Percentiles rank a stretch among this genome's conserved stretches.
Evolutionary conservation across 1,140 invertebrate species (phyloP).

Genomic region (Eurosta solidaginis): DNA sequence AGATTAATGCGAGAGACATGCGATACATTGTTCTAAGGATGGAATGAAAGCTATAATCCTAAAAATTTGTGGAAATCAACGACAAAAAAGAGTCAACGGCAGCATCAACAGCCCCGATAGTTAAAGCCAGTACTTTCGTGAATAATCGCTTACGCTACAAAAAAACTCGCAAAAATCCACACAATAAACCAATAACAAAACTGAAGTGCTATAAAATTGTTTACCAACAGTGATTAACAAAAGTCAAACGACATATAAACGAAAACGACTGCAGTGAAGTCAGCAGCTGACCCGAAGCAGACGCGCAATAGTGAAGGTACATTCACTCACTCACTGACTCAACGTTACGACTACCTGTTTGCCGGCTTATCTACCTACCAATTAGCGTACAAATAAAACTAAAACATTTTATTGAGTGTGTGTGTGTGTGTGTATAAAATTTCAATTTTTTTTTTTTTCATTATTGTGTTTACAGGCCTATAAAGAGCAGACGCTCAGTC

Average conservation of each 20-base stretch:
- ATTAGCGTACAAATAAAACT: not conserved
- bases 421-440: not conserved
- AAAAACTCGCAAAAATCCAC: not conserved
- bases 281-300: slow-evolving; percentile 10
- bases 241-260: not conserved
- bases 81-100: not conserved
- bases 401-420: not conserved
- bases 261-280: too few species aligned
- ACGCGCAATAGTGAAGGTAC: not conserved
- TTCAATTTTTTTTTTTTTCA: not conserved
- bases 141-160: not conserved
- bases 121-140: not conserved
- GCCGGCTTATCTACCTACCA: not conserved
- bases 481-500: not conserved
- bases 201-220: too few species aligned
- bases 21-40: not conserved
- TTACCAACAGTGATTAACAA: not conserved
- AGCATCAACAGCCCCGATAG: not conserved
- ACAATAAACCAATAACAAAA: too few species aligned
- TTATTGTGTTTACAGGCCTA: not conserved
- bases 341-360: not conserved
- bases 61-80: not conserved
- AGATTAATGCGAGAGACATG: slow-evolving; percentile 11
- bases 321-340: not conserved
- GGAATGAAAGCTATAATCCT: not conserved